Percentiles rank a stretch among this genome's conserved stretches.
These are phyloP conservation scores for Leptinotarsa texana DNA, from an alignment of 1,140 invertebrate genomes.

Conservation along the genomic window DNA sequence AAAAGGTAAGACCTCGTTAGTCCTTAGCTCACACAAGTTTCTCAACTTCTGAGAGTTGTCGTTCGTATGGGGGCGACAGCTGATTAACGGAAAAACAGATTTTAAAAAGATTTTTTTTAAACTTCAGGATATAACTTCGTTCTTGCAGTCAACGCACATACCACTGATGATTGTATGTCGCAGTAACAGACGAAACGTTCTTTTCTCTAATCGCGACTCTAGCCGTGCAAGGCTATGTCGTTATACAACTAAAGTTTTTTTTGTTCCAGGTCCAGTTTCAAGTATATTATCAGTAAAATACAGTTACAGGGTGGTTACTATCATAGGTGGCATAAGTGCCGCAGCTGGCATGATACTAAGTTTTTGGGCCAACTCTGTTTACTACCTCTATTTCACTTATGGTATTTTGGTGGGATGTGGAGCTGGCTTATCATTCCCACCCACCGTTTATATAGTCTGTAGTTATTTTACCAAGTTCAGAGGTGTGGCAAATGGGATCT, in stretches of 20 bases:
- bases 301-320: constrained; percentile 88
- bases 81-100: too few relatives aligned
- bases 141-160: too few relatives aligned
- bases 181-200: too few relatives aligned
- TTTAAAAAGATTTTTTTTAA: too few relatives aligned
- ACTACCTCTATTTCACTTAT: constrained; percentile 79
- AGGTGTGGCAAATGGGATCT: constrained; percentile 85
- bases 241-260: neutral
- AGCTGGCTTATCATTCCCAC: constrained; percentile 79
- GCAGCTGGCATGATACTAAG: constrained; percentile 84
- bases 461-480: constrained; percentile 82
- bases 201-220: too few relatives aligned
- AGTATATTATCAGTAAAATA: constrained; percentile 87
- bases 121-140: too few relatives aligned
- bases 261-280: constrained; percentile 79
- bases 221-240: too few relatives aligned
- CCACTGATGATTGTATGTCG: too few relatives aligned
- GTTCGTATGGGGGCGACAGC: too few relatives aligned
- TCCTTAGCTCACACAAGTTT: too few relatives aligned
- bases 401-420: constrained; percentile 80
- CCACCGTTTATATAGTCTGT: constrained; percentile 88
- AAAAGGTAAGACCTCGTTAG: too few relatives aligned
- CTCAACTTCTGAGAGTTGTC: too few relatives aligned
- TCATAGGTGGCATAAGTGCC: constrained; percentile 82
- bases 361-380: constrained; percentile 77